phyloP scores from a whole-genome alignment of 2,113 vertebrate species.

The Burhinus bistriatus region DNA sequence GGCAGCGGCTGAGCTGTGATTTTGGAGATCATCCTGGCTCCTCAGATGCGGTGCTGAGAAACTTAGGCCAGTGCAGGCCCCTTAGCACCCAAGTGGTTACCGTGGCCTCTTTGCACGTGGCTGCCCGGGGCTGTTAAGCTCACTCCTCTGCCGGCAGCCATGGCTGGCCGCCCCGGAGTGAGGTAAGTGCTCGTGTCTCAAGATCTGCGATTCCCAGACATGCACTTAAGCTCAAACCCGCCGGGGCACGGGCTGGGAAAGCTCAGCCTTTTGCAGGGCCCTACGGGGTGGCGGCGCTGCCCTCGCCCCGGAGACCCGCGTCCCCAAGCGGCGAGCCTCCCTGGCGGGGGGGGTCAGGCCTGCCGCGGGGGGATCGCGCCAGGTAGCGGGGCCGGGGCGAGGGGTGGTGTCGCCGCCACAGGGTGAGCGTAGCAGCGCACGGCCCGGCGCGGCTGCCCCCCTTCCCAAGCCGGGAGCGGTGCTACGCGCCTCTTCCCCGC shows the following conservation, averaged over 20 bases:
- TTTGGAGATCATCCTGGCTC: neutral
- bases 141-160: neutral
- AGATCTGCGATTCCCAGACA: neutral
- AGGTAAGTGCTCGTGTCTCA: fast-evolving
- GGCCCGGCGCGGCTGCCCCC: neutral
- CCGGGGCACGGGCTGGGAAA: neutral
- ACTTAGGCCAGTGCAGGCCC: neutral
- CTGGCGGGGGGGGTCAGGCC: neutral
- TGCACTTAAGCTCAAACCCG: no score
- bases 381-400: neutral
- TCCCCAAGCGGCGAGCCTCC: no score
- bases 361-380: neutral
- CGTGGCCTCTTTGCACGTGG: fast-evolving
- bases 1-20: neutral
- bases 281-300: neutral
- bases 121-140: neutral
- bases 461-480: neutral
- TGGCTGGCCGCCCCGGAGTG: no score
- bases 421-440: neutral
- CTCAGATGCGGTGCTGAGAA: neutral
- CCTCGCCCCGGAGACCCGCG: no score
- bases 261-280: neutral
- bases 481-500: neutral
- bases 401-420: no score
- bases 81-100: fast-evolving